Base-by-base conservation (phyloP, 2,888 invertebrate genomes). In the Bombylius major region DNA sequence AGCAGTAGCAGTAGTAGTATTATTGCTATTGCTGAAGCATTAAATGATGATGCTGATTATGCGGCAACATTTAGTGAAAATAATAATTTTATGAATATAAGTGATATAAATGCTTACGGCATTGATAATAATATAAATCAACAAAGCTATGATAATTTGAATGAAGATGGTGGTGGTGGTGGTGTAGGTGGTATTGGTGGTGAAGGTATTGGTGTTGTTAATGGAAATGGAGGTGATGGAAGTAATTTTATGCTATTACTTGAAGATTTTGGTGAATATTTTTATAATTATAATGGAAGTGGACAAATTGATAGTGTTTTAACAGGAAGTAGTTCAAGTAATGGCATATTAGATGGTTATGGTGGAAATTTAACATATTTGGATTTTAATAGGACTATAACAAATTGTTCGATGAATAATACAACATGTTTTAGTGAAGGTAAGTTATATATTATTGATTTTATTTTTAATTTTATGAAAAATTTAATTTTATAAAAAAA, bases 221-320 rank as follows among this genome's bases (percentile, higher is more conserved):
- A 46, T 56, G 56, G 56, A 42, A 55, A 60, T 5, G 59, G 59
- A 34, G 64, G 64, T 42, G 66, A 68, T 32, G 74, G 74, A 58
- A 75, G 72, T 62, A 70, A 73, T 47, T 81, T 82, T 65, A 78
- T 83, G 78, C 77, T 82, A 70, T 71, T 86, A 55, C 81, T 87
- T 50, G 86, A 87, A 65, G 87, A 88, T 68, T 82, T 88, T 69
- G 87, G 86, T 73, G 87, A 87, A 69, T 87, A 86, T 71, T 84
- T 87, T 70, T 82, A 81, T 64, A 82, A 74, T 64, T 74, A 69
- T 58, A 75, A 75, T 59, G 70, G 45, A 14, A 45, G 14, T 7
- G 23, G 23, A 23, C 1, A 1, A 23, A 23, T 23, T 23, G 23
- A 23, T 23, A 23, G 23, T 23, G 11, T 11, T 5, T 1, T 42